Conservation (phyloP, 35 echinoderm and acorn worm species). For the Lytechinus pictus region DNA sequence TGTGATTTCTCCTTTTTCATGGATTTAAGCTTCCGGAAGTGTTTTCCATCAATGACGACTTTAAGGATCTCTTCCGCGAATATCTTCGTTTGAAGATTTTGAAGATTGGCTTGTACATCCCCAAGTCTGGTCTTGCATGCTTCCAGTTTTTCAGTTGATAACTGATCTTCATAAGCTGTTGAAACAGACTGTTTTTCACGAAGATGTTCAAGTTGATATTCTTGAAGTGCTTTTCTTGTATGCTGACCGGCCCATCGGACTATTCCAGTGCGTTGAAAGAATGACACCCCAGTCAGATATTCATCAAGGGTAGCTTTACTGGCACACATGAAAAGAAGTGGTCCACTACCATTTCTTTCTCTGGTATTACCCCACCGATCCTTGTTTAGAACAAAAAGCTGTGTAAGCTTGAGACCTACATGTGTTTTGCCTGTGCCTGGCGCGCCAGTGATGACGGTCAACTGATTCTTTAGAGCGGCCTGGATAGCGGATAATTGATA, state of each 20-base stretch:
- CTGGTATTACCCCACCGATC: neutral
- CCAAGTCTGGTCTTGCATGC: neutral
- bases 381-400: conserved; percentile 70
- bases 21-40: conserved; percentile 45
- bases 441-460: conserved; percentile 85
- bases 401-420: conserved; percentile 75
- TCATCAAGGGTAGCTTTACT: conserved; percentile 95
- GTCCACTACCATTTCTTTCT: conserved; percentile 21
- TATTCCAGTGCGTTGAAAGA: conserved; percentile 67
- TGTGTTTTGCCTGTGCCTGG: conserved; percentile 94
- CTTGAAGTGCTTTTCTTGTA: conserved; percentile 37
- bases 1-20: neutral
- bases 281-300: conserved; percentile 80
- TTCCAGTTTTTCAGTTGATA: neutral
- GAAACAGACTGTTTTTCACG: neutral
- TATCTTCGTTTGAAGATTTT: neutral
- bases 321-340: conserved; percentile 81
- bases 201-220: conserved; percentile 23
- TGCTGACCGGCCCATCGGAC: conserved; percentile 76
- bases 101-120: neutral
- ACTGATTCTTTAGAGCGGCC: conserved; percentile 69
- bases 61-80: conserved; percentile 24
- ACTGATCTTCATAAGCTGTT: conserved; percentile 8
- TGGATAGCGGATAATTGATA: conserved; percentile 65
- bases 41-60: conserved; percentile 41